Conservation (phyloP, 1,140 invertebrate species). For the Drosophila bipectinata region DNA sequence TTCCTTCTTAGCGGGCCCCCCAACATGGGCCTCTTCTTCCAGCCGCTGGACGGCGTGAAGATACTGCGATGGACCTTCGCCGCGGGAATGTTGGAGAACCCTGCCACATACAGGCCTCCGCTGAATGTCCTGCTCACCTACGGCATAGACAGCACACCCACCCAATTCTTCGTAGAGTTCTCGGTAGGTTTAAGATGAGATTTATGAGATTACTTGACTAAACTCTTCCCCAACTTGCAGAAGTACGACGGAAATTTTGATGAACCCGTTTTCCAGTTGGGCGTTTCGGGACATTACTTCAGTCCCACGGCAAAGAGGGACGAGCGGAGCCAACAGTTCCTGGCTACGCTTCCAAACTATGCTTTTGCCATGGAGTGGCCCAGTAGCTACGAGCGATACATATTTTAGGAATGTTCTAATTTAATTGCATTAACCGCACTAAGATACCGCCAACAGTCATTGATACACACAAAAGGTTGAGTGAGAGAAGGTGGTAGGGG, state of each 20-base stretch:
- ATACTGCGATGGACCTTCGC: slow-evolving; percentile 86
- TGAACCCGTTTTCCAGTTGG: slow-evolving; percentile 56
- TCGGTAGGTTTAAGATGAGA: slow-evolving; percentile 22
- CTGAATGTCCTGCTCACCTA: slow-evolving; percentile 84
- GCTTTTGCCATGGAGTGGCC: slow-evolving; percentile 49
- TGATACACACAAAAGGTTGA: slow-evolving; percentile 17
- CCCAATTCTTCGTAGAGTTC: slow-evolving; percentile 82
- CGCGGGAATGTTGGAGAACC: slow-evolving; percentile 81
- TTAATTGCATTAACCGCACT: background rate
- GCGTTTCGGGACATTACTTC: slow-evolving; percentile 43
- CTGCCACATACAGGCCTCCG: slow-evolving; percentile 20
- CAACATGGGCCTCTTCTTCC: slow-evolving; percentile 89
- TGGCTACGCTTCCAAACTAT: slow-evolving; percentile 35
- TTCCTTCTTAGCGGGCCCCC: slow-evolving; percentile 86
- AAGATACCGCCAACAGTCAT: slow-evolving; percentile 7
- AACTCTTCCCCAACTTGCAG: slow-evolving; percentile 69
- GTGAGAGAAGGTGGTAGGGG: slow-evolving; percentile 8
- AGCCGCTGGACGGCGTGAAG: slow-evolving; percentile 86
- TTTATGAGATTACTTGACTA: background rate
- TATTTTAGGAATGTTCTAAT: slow-evolving; percentile 37
- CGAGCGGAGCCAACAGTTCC: slow-evolving; percentile 12
- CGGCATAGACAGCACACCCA: slow-evolving; percentile 42
- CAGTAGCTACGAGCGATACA: slow-evolving; percentile 47
- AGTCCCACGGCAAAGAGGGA: slow-evolving; percentile 37
- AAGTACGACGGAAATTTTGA: slow-evolving; percentile 82